These are phyloP conservation scores for Mormyrops attenuatus DNA, from an alignment of 2,797 vertebrate genomes.

Conservation along the genomic window DNA sequence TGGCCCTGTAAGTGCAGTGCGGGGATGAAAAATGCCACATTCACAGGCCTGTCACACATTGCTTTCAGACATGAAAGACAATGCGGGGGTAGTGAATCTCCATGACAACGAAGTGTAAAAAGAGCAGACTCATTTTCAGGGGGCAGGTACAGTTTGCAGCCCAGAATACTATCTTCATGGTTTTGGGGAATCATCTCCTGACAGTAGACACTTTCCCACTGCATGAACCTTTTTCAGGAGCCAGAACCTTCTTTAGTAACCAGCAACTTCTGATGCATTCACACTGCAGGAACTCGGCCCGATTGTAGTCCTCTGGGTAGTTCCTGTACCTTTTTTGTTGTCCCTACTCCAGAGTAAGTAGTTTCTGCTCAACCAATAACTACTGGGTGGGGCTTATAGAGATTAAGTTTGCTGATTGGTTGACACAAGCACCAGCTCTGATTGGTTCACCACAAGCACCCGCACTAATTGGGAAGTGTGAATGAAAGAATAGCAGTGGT, in stretches of 20 bases:
- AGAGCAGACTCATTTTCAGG: conserved; percentile 12
- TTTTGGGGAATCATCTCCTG: conserved; percentile 17
- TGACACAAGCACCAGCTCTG: background rate
- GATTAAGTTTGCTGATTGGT: background rate
- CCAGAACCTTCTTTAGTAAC: background rate
- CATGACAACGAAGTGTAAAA: conserved; percentile 20
- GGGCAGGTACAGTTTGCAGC: conserved; percentile 14
- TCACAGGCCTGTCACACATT: background rate
- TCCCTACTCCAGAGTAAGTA: background rate
- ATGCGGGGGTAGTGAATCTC: background rate
- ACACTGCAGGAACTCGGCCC: background rate
- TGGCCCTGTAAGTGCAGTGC: background rate
- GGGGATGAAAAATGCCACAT: background rate
- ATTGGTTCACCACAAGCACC: background rate
- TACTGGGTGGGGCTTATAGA: background rate
- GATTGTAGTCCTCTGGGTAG: background rate
- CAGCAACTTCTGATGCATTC: background rate
- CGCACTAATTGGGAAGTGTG: background rate
- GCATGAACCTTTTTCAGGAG: background rate
- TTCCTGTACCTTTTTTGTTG: background rate
- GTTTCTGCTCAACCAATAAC: background rate
- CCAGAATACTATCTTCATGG: conserved; percentile 1
- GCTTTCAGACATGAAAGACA: conserved; percentile 19
- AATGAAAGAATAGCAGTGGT: background rate
- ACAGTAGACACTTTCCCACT: background rate